Conservation (phyloP, 2,113 vertebrate species). For the Bagarius yarrelli region DNA sequence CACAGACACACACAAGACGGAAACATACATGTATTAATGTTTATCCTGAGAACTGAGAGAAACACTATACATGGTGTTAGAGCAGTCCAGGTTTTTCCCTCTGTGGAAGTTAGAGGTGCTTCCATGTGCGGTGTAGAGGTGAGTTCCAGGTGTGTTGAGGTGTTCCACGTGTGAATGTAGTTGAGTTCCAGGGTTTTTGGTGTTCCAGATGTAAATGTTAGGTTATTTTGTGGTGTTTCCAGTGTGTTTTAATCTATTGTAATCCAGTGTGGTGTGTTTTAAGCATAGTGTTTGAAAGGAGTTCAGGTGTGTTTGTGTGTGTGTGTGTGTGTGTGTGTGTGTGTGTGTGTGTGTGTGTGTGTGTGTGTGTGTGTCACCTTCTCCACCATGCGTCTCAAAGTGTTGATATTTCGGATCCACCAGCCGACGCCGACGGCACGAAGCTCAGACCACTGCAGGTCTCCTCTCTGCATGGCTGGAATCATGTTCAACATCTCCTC, state of each 20-base stretch:
- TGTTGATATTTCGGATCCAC: slow-evolving; percentile 98
- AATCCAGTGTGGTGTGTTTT: not conserved
- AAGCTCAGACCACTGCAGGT: slow-evolving; percentile 96
- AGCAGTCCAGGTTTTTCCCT: no score
- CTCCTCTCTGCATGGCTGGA: slow-evolving; percentile 93
- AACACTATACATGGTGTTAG: not conserved
- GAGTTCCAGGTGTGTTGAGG: not conserved
- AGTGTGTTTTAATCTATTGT: not conserved
- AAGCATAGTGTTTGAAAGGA: not conserved
- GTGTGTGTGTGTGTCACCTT: slow-evolving; percentile 77
- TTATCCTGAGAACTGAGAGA: not conserved
- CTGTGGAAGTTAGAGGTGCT: no score
- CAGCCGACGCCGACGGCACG: slow-evolving; percentile 92
- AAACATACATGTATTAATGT: not conserved
- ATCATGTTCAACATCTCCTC: slow-evolving; percentile 97
- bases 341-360: not conserved
- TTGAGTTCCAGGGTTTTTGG: not conserved
- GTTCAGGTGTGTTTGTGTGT: not conserved
- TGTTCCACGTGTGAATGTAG: not conserved
- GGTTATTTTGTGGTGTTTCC: not conserved
- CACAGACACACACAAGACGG: not conserved
- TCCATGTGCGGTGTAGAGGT: not conserved
- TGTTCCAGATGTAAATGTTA: not conserved
- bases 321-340: not conserved
- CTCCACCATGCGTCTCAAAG: slow-evolving; percentile 91